phyloP scores from a whole-genome alignment of 2,888 invertebrate genomes.

The Drosophila paranaensis region DNA sequence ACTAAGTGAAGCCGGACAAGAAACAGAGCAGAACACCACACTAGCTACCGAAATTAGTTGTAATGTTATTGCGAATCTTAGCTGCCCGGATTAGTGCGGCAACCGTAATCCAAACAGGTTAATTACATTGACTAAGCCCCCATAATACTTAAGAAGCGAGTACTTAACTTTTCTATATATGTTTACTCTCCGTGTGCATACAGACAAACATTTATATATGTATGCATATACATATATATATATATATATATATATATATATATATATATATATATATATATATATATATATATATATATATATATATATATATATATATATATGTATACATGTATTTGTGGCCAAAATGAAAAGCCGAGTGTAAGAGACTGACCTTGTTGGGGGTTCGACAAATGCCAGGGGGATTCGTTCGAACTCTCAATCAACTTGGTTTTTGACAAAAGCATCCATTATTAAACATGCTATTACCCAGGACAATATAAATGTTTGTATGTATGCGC shows the following conservation, averaged over 20 bases:
- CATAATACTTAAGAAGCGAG: constrained; percentile 56
- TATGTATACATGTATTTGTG: neutral
- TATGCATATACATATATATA: neutral
- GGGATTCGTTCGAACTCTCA: constrained; percentile 26
- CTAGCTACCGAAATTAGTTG: constrained; percentile 21
- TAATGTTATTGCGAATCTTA: constrained; percentile 37
- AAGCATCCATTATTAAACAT: neutral
- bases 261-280: neutral
- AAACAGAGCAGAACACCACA: neutral
- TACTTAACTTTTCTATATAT: constrained; percentile 50
- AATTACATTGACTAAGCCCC: constrained; percentile 51
- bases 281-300: neutral
- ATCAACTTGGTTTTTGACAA: constrained; percentile 3
- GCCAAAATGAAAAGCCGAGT: neutral
- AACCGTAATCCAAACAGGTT: constrained; percentile 50
- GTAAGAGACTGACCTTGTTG: neutral
- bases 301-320: neutral
- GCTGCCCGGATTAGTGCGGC: constrained; percentile 24
- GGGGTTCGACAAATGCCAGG: constrained; percentile 2
- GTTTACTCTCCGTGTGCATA: constrained; percentile 3
- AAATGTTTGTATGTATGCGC: constrained; percentile 8
- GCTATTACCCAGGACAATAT: neutral
- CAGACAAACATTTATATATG: constrained; percentile 5
- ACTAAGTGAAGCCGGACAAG: neutral
- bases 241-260: neutral